Evolutionary conservation across 2,797 vertebrate genomes (phyloP).

Genomic region (Echeneis naucrates): DNA sequence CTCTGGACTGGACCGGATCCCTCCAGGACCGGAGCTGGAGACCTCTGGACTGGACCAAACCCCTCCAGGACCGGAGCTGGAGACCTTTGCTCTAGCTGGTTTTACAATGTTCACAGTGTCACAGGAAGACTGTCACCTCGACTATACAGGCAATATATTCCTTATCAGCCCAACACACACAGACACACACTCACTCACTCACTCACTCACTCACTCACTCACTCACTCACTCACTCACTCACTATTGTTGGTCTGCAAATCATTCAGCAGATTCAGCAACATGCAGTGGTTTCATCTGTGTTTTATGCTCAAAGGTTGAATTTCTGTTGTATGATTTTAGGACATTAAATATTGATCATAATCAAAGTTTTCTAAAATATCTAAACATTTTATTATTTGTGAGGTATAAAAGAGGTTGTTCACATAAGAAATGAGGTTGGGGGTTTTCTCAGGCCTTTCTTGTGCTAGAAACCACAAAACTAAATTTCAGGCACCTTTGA

Average conservation of each 20-base stretch:
- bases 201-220: constrained; percentile 9
- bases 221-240: background rate
- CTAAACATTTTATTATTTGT: background rate
- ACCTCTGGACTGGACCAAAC: too few relatives aligned
- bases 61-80: too few relatives aligned
- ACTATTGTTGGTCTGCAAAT: constrained; percentile 18
- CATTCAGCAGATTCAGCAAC: background rate
- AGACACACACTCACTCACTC: constrained; percentile 11
- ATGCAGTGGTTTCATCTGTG: background rate
- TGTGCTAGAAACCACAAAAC: background rate
- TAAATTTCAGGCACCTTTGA: background rate
- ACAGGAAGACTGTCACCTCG: constrained; percentile 44
- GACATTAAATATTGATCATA: background rate
- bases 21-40: too few relatives aligned
- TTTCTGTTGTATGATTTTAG: too few relatives aligned
- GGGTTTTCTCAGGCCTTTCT: background rate
- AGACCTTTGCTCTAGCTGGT: constrained; percentile 51
- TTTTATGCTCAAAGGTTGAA: background rate
- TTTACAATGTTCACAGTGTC: constrained; percentile 52
- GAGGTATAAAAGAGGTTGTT: background rate
- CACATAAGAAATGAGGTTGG: background rate
- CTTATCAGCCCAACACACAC: constrained; percentile 21
- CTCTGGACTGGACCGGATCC: too few relatives aligned
- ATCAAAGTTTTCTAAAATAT: background rate
- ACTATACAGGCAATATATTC: constrained; percentile 40